These are phyloP conservation scores for Ditula angustiorana DNA, from an alignment of 2,888 invertebrate genomes.

Conservation along the genomic window DNA sequence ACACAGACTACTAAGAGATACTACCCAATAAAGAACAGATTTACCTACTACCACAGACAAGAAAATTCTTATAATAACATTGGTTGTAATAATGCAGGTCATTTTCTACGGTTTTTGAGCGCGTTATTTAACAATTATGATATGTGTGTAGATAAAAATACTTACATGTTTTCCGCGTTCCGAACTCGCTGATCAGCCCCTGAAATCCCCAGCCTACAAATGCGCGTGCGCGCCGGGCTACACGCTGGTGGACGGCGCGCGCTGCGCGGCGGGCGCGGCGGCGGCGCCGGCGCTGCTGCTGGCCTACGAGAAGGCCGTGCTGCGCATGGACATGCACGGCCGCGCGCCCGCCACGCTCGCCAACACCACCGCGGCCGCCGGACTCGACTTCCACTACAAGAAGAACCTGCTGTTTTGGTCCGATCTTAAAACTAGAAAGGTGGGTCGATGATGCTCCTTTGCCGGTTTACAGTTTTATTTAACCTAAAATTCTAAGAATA, in stretches of 20 bases:
- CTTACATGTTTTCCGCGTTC: no score
- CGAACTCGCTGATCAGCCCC: background rate
- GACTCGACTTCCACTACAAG: constrained; percentile 93
- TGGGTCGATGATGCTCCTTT: constrained; percentile 61
- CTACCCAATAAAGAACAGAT: no score
- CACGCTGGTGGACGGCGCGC: constrained; percentile 83
- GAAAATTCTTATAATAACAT: no score
- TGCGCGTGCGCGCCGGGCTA: constrained; percentile 95
- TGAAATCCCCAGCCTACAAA: constrained; percentile 88
- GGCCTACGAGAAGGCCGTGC: constrained; percentile 90
- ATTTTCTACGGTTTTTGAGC: no score
- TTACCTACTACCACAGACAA: no score
- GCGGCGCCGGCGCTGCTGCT: constrained; percentile 87
- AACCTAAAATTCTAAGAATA: no score
- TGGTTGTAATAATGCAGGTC: no score
- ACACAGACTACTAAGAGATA: no score
- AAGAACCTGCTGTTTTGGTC: constrained; percentile 94
- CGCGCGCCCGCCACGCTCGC: constrained; percentile 87
- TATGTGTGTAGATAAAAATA: no score
- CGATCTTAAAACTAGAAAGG: constrained; percentile 94
- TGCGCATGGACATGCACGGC: constrained; percentile 89
- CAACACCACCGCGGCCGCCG: constrained; percentile 94
- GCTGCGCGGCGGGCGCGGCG: constrained; percentile 87
- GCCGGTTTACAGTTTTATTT: no score
- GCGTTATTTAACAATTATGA: no score